Conservation (phyloP, 2,797 vertebrate genomes). For the Acrossocheilus wenchowensis region DNA sequence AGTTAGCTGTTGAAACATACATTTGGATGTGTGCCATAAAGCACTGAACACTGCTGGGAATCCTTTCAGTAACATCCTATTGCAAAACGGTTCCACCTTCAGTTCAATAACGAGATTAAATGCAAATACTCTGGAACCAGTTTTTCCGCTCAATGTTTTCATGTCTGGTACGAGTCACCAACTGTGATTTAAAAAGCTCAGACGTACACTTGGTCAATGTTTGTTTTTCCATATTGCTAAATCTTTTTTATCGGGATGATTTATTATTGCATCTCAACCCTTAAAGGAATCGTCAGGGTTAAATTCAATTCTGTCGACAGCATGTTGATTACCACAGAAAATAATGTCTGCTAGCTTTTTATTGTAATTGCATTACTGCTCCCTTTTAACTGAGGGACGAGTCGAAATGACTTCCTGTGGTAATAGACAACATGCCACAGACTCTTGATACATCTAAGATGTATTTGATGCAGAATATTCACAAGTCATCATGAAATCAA, state of each 20-base stretch:
- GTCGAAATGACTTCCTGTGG: constrained; percentile 27
- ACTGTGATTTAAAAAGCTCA: not conserved
- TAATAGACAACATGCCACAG: not conserved
- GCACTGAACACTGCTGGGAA: not conserved
- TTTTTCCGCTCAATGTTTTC: not conserved
- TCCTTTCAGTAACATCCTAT: not conserved
- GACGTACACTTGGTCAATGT: not conserved
- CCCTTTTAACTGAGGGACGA: not conserved
- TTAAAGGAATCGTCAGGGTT: not conserved
- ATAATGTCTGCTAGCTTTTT: constrained; percentile 19
- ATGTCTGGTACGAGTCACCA: not conserved
- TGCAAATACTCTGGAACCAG: not conserved
- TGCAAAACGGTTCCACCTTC: not conserved
- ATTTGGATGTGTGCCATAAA: not conserved
- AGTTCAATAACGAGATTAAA: constrained; percentile 15
- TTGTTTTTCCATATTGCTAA: not conserved
- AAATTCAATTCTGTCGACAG: not conserved
- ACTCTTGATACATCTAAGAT: not conserved
- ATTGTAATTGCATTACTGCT: constrained; percentile 29
- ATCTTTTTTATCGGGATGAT: not conserved
- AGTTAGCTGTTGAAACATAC: not conserved
- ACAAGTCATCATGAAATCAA: not conserved
- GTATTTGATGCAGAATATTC: not conserved
- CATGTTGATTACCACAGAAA: constrained; percentile 11
- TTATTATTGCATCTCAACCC: not conserved